Base-by-base conservation (phyloP, 1,140 invertebrate genomes). In the Apis mellifera region DNA sequence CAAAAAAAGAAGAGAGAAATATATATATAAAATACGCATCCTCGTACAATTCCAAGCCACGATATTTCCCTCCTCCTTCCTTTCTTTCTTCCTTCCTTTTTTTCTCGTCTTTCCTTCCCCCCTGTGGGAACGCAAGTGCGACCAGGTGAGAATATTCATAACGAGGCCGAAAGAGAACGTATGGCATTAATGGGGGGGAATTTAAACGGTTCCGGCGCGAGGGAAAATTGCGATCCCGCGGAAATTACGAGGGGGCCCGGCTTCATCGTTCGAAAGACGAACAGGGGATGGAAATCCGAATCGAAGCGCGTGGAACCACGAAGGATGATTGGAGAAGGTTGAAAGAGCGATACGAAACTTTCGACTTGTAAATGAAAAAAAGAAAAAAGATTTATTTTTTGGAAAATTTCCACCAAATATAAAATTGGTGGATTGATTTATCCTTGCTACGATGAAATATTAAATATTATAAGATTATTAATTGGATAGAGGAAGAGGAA, bases 131-230 rank as follows among this genome's bases (percentile, higher is more conserved):
- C 64, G 79, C 73, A 78, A 57, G 55, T 79, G 78, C 70, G 57
- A 50, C 42, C 74, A 88, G 84, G 84, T 87, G 78, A 86, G 81
- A 89, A 89, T 82, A 89, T 81, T 88, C 80, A 87, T 78, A 84
- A 82, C 72, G 74, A 82, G 54, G 54, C 55, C 54, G 50, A 75
- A 64, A 86, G 32, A 86, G 82, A 89, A 71, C 65, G 78, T 57
- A 60, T 65, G 78, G 55, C 70, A 68, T 73, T 78, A 73, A 75
- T 84, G 75, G 76, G 54, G 54, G 69, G 66, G 85, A 60, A 86
- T 89, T 92, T 88, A 91, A 90, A 90, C 85, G 86, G 85, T 90
- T 87, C 86, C 87, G 82, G 83, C 64, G 57, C 72, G 55, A 78
- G 74, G 74, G 70, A 80, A 88, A 84, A 84, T 84, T 87, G 87